Evolutionary conservation across 2,797 vertebrate genomes (phyloP).

Genomic region (Acanthis flammea): DNA sequence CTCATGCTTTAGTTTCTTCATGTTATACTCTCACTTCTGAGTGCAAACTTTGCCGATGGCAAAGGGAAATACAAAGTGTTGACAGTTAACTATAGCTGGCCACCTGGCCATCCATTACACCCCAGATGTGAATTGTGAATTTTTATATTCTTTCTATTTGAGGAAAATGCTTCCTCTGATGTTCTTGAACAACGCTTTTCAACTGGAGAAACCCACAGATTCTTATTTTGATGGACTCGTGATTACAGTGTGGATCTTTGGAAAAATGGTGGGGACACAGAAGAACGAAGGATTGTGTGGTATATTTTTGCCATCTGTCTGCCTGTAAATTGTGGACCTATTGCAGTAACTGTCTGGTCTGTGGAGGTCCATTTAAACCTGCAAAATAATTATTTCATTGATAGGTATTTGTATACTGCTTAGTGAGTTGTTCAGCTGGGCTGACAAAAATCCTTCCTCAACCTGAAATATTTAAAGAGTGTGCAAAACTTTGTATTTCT

Average conservation of each 20-base stretch:
- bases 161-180: constrained; percentile 38
- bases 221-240: background rate
- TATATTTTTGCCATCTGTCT: constrained; percentile 27
- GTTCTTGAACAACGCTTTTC: constrained; percentile 32
- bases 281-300: background rate
- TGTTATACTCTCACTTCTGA: constrained; percentile 57
- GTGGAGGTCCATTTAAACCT: background rate
- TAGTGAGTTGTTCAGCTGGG: background rate
- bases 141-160: constrained; percentile 53
- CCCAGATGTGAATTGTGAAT: constrained; percentile 61
- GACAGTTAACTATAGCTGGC: constrained; percentile 68
- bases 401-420: background rate
- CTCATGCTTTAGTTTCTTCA: constrained; percentile 57
- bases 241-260: background rate
- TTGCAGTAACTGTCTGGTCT: background rate
- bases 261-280: background rate
- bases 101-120: constrained; percentile 63
- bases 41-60: constrained; percentile 65
- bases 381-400: background rate
- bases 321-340: background rate
- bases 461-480: background rate
- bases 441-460: background rate
- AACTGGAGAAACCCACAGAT: constrained; percentile 41
- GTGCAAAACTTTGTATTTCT: background rate
- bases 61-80: constrained; percentile 67